Evolutionary conservation across 1,140 invertebrate species (phyloP), one percentile per base, ranked within the genome.

Genomic region (Neodiprion virginianus): DNA sequence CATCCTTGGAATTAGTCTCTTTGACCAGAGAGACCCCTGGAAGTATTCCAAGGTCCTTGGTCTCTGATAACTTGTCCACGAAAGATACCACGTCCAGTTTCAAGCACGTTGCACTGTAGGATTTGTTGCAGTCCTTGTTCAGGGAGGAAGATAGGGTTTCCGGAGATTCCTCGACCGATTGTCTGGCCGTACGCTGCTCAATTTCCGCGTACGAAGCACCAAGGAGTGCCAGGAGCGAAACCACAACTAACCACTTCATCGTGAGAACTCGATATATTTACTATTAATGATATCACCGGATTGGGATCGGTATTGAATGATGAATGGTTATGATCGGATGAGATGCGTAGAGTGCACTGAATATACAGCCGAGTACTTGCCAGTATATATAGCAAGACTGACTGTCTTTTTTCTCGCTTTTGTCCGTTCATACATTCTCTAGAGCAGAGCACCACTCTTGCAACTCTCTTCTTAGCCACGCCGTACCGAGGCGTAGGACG

Each of bases 31-130:
- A 93, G 0, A 95, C 89, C 68, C 94, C 94, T 0, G 94, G 94
- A 8, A 95, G 78, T 0, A 95, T 88, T 72, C 90, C 90, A 28
- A 92, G 86, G 78, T 92, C 89, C 49, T 92, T 89, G 68, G 91
- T 91, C 69, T 92, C 89, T 47, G 92, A 93, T 5, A 95, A 82
- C 77, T 92, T 92, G 79, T 95, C 94, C 48, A 96, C 89, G 80
- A 95, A 91, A 1, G 93, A 92, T 11, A 95, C 92, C n/a, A 95
- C 91, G 85, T 95, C 94, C 69, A 96, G 88, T 83, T 95, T 95
- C 12, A 95, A 85, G 80, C 95, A 96, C 48, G 93, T 94, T 8
- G 91, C 88, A 85, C 93, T 94, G 78, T 95, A 95, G 0, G 91
- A 89, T 8, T 91, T 92, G 23, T 90, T 87, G 79, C 95, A 96